phyloP scores from a whole-genome alignment of 2,888 invertebrate genomes.

The Parasteatoda lunata region DNA sequence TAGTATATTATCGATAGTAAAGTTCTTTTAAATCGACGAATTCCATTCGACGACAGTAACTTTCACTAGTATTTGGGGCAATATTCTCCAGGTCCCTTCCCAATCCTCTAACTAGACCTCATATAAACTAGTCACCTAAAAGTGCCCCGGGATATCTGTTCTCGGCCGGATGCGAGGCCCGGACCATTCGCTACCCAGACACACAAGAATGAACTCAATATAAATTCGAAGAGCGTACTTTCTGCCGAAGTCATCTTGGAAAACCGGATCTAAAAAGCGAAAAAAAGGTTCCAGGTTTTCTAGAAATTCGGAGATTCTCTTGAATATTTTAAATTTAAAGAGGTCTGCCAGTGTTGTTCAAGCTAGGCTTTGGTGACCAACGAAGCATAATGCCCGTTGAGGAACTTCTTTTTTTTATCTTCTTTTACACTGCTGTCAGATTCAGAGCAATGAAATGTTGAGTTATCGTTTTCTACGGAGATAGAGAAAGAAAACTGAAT shows the following conservation, averaged over 20 bases:
- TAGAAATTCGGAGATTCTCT: neutral
- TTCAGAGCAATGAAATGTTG: neutral
- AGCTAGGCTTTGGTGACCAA: neutral
- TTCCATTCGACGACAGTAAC: neutral
- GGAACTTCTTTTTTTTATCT: neutral
- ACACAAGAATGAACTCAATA: neutral
- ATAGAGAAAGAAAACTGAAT: neutral
- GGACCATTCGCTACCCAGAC: neutral
- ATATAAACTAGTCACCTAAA: neutral
- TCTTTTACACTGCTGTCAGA: slow-evolving; percentile 1
- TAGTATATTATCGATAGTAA: neutral
- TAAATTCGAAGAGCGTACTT: slow-evolving; percentile 5
- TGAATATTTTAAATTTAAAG: slow-evolving; percentile 5
- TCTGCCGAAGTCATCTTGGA: neutral
- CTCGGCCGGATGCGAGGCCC: neutral
- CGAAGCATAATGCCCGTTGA: neutral
- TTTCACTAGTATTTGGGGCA: neutral
- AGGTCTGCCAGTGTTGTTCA: slow-evolving; percentile 2
- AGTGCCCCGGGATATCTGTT: neutral
- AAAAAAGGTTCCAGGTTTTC: neutral
- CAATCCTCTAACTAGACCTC: neutral
- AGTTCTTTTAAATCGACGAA: neutral
- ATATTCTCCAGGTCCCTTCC: neutral
- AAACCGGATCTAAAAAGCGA: neutral
- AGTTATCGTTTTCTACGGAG: slow-evolving; percentile 2